Base-by-base conservation (phyloP, 2,113 vertebrate species). In the Gorsachius goisagi region DNA sequence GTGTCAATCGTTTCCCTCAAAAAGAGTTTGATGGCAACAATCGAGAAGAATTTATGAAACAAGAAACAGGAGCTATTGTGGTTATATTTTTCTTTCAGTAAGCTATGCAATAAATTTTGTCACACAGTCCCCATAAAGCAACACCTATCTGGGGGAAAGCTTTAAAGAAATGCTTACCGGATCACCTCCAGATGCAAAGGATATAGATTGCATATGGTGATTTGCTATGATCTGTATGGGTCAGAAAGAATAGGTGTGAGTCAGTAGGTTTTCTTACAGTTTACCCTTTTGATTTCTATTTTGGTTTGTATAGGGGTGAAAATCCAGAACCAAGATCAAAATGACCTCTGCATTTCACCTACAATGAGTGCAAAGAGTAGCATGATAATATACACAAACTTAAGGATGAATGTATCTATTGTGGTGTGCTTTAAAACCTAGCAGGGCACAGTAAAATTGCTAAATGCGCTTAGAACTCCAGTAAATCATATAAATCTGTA, bases 181-280 rank as follows among this genome's bases (percentile, higher is more conserved):
- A 95, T 99, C 99, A 95, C 99, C 99, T 73, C 99, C 99, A 27
- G 99, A 99, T 22, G 99, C 99, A 90, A 99, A 99, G 91, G 99
- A 99, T 97, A 99, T 99, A 71, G 99, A 99, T 96, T 99, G 99
- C 99, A 99, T 99, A 88, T 99, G 99, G 97, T 99, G 99, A 95
- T 99, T 99, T 82, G 99, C 99, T 98, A 99, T 99, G 95, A 99
- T 99, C 99, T 99, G 98, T 96, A 75, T 63, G 81, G 74, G 76
- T 62, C 62, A 94, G 93, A 96, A 97, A 81, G 97, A 90, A 76
- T 41, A 96, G 67, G 17, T 49, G 30, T 94, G 41, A 97, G 88
- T 97, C 81, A 96, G 60, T 28, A 37, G 19, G 14, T 39, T 92
- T 86, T 85, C 62, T 90, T 56, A 93, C 30, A 74, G 55, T 63